Conservation (phyloP, 37 sponge, comb jelly and placozoan species). For the Beroe ovata region DNA sequence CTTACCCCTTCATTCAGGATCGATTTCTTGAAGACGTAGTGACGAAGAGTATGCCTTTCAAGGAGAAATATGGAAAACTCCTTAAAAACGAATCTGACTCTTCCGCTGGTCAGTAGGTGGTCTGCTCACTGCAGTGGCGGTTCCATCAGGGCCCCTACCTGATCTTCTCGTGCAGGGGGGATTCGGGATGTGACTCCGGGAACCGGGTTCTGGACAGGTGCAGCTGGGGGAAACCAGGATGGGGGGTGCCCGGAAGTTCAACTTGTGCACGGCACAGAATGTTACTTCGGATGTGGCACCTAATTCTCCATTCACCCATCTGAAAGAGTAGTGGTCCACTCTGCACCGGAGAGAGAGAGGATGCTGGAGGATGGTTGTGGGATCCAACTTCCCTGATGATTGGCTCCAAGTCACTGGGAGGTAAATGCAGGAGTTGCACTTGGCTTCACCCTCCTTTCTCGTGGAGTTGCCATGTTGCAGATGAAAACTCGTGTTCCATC, state of each 20-base stretch:
- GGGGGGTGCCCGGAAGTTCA: background rate
- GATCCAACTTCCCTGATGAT: background rate
- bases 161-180: too few relatives aligned
- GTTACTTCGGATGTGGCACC: background rate
- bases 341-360: background rate
- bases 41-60: background rate
- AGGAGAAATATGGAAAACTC: background rate
- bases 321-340: background rate
- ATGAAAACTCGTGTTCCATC: background rate
- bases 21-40: background rate
- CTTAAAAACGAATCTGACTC: background rate
- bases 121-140: background rate
- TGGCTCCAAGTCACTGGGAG: background rate
- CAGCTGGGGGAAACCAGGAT: too few relatives aligned
- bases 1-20: background rate
- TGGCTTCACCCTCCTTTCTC: background rate
- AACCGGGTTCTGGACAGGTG: too few relatives aligned
- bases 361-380: background rate
- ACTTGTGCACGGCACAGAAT: background rate
- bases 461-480: background rate
- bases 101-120: background rate
- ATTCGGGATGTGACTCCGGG: background rate
- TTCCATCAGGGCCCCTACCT: background rate
- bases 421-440: background rate
- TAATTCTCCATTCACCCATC: background rate